Evolutionary conservation across 2,888 invertebrate genomes (phyloP), one percentile per base, ranked within the genome.

Genomic region (Orthonevra nobilis): DNA sequence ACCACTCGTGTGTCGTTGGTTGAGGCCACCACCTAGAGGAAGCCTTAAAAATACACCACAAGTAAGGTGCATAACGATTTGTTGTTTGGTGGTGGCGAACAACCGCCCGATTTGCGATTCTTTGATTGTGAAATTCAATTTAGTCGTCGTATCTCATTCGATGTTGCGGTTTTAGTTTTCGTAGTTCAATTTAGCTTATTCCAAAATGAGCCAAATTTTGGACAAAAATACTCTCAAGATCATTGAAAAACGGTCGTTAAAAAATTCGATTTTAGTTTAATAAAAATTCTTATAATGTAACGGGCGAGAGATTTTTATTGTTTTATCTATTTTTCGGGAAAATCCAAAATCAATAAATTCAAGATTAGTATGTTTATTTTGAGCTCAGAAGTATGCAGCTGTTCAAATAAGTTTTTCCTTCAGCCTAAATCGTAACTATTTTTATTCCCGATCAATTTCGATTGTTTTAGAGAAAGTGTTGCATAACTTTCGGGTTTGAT

Each of bases 91-190:
- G 34, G 38, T 28, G 28, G 19, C 63, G 17, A 20, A 26, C 19
- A 28, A 34, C 52, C 52, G 19, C 52, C 42, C 17, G 15, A 38
- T 38, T 56, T 15, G 12, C 46, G 50, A 38, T 48, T 66, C 42
- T 66, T 60, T 56, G 42, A 73, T 79, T 73, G 73, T 40, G 79
- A 79, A 79, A 79, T 68, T 79, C 19, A 79, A 73, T 79, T 79
- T 73, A 20, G 42, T 68, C 61, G 73, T 56, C 66, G 77, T 79
- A 58, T 66, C 28, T 20, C 30, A 66, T 32, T 73, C 61, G 48
- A 32, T 69, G 40, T 42, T 68, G 40, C 20, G 28, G 50, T 58
- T n/a, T n/a, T n/a, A 50, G 10, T 34, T 46, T 23, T 23, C 4
- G 36, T 56, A 3, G 23, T 26, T 9, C 23, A 3, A 23, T 28